These are phyloP conservation scores for Malaclemys terrapin DNA, from an alignment of 2,113 vertebrate genomes.

Conservation along the genomic window DNA sequence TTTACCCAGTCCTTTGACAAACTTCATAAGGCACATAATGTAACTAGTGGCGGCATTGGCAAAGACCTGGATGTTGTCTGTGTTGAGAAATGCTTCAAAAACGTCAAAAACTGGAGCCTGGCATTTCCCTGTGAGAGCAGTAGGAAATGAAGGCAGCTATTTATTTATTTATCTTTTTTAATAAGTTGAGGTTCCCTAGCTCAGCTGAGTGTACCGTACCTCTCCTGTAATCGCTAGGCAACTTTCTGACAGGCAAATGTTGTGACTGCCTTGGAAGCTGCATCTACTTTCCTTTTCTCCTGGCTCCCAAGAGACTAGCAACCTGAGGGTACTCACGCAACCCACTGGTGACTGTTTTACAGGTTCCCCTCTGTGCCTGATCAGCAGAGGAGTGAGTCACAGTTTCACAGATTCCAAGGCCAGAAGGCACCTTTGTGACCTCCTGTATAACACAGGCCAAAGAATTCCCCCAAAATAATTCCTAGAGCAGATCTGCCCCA, in stretches of 20 bases:
- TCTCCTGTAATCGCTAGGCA: background rate
- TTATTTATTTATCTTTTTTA: background rate
- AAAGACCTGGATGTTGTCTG: conserved; percentile 98
- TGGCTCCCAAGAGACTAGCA: background rate
- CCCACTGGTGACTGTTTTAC: accelerated
- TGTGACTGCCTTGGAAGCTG: background rate
- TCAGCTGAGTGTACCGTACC: background rate
- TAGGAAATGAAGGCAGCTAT: background rate
- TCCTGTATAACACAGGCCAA: background rate
- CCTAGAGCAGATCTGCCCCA: background rate
- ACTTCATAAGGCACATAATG: conserved; percentile 99
- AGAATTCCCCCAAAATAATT: background rate
- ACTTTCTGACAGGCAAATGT: background rate
- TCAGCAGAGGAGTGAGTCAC: background rate
- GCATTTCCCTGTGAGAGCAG: conserved; percentile 85
- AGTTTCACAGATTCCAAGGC: background rate
- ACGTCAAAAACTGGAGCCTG: conserved; percentile 98
- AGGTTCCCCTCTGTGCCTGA: background rate
- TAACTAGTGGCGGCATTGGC: conserved; percentile 98
- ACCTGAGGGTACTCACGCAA: accelerated
- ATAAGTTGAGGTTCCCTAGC: background rate
- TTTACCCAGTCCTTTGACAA: conserved; percentile 96
- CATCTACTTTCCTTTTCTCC: background rate
- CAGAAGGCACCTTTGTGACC: background rate
- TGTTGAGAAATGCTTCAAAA: conserved; percentile 98